Evolutionary conservation across 1,140 invertebrate species (phyloP).

Genomic region (Tachypleus tridentatus): DNA sequence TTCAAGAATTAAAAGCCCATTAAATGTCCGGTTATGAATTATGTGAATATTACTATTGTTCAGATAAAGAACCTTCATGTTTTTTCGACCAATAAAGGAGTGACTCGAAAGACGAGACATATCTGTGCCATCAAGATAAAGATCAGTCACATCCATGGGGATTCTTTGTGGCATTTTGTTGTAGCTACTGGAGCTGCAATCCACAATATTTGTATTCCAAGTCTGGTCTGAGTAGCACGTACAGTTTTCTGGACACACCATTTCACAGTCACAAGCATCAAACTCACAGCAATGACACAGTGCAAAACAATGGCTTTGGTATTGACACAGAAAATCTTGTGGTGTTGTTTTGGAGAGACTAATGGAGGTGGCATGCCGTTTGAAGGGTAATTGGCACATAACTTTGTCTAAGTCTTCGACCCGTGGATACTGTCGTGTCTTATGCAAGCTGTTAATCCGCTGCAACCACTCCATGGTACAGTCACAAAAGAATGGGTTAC

Average conservation of each 20-base stretch:
- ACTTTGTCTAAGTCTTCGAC: conserved; percentile 77
- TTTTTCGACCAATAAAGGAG: conserved; percentile 81
- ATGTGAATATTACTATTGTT: conserved; percentile 71
- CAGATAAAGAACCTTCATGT: conserved; percentile 68
- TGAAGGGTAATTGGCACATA: conserved; percentile 45
- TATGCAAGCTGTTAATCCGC: conserved; percentile 49
- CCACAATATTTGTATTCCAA: conserved; percentile 84
- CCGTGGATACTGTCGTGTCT: conserved; percentile 61
- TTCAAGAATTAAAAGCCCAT: conserved; percentile 66
- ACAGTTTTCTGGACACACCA: conserved; percentile 83
- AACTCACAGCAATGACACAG: conserved; percentile 88
- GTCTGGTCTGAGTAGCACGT: conserved; percentile 75
- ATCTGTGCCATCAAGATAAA: conserved; percentile 80
- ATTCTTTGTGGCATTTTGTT: conserved; percentile 61
- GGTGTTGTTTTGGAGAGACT: conserved; percentile 51
- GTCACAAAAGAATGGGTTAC: conserved; percentile 80
- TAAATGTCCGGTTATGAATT: conserved; percentile 85
- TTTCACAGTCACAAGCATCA: conserved; percentile 88
- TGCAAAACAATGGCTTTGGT: conserved; percentile 84
- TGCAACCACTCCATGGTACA: conserved; percentile 87
- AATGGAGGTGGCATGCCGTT: conserved; percentile 7
- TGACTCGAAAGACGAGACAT: conserved; percentile 71
- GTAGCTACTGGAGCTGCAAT: conserved; percentile 49
- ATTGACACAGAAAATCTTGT: conserved; percentile 76
- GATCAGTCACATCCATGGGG: conserved; percentile 86